Conservation (phyloP, 2,113 vertebrate species). For the Pterocles burchelli region DNA sequence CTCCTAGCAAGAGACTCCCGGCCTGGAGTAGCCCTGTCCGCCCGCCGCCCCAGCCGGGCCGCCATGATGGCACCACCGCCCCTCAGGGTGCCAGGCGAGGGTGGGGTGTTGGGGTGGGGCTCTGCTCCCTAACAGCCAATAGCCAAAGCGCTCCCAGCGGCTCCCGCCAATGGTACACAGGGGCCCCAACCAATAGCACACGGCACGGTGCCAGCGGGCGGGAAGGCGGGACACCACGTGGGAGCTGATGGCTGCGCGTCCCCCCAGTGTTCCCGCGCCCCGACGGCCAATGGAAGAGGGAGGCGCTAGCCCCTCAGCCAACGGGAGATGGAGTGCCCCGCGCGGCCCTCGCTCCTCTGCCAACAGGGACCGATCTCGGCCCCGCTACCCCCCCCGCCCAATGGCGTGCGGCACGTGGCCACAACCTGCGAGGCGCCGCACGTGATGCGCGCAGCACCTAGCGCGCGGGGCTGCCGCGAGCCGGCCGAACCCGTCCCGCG, state of each 20-base stretch:
- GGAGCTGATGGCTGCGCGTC: fast-evolving
- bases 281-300: background rate
- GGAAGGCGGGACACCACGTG: background rate
- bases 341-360: background rate
- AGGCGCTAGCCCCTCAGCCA: background rate
- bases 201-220: background rate
- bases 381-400: background rate
- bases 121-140: background rate
- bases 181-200: background rate
- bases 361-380: background rate
- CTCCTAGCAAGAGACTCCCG: fast-evolving
- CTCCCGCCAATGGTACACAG: background rate
- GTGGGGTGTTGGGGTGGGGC: fast-evolving
- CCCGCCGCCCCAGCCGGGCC: fast-evolving
- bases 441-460: background rate
- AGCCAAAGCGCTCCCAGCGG: fast-evolving
- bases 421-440: background rate
- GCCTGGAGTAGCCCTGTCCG: fast-evolving
- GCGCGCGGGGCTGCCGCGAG: no score
- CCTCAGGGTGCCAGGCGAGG: fast-evolving
- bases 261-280: fast-evolving
- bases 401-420: background rate
- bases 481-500: background rate
- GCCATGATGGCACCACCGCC: fast-evolving
- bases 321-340: background rate